Percentiles rank a stretch among this genome's conserved stretches.
Conservation (phyloP, 2,797 vertebrate species). For the Hozukius guyotensis region DNA sequence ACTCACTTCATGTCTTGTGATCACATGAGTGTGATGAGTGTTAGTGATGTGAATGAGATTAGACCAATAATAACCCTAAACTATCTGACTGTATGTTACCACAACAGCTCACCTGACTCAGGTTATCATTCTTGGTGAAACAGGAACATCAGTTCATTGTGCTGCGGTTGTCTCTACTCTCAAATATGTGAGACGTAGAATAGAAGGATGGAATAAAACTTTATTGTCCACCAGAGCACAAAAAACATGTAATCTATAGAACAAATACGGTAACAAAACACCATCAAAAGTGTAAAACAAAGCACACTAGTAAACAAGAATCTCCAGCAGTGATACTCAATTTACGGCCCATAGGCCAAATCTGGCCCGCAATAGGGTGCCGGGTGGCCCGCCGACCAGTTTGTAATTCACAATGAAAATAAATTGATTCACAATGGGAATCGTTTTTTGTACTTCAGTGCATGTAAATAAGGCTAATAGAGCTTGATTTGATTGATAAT, state of each 20-base stretch:
- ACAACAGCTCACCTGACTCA: background rate
- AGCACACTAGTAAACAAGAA: background rate
- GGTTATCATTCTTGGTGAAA: background rate
- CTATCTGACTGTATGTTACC: background rate
- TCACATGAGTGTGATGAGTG: background rate
- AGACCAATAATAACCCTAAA: background rate
- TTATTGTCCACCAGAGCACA: background rate
- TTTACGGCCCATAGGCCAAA: too few relatives aligned
- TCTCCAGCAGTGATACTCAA: background rate
- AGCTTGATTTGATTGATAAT: too few relatives aligned
- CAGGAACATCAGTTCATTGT: background rate
- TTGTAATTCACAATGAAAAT: too few relatives aligned
- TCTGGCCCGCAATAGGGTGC: too few relatives aligned
- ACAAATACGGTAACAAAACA: background rate
- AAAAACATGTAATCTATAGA: background rate
- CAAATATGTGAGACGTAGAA: background rate
- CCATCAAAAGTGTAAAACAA: background rate
- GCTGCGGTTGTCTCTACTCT: background rate
- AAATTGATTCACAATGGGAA: too few relatives aligned
- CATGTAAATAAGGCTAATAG: too few relatives aligned
- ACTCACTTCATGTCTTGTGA: constrained; percentile 38
- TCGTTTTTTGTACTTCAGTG: too few relatives aligned
- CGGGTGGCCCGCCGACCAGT: accelerated
- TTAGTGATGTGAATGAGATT: constrained; percentile 12
- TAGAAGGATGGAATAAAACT: background rate